Base-by-base conservation (phyloP, 2,113 vertebrate genomes). In the Rhea americana region DNA sequence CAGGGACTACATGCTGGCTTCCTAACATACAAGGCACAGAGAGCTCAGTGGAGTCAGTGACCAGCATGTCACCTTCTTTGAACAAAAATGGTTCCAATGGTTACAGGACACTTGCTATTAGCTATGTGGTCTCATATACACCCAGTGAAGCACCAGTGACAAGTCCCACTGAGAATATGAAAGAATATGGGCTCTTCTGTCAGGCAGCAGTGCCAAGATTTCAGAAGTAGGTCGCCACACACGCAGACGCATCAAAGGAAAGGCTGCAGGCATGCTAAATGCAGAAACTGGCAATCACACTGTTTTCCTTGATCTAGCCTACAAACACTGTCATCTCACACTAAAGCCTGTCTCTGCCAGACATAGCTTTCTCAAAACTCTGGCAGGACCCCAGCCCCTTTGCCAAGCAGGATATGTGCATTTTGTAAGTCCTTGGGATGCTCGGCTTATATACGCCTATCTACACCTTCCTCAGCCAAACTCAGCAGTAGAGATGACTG, bases 181-280 rank as follows among this genome's bases (percentile, higher is more conserved):
- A 96, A 96, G 94, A 95, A 81, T 88, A 86, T 20, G 65, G 85
- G 85, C 80, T 92, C 65, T 85, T 88, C 80, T 91, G 82, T 91
- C 88, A 91, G 82, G 68, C 61, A 86, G 65, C 58, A 48, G 65
- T 92, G 95, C 96, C 96, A 96, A 95, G 87, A 93, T 90, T 95
- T 93, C 91, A 91, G 93, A 96, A 96, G 92, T 95, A 95, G 93
- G 91, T 95, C 65, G 24, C 95, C 96, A 91, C 96, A 96, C 95
- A 95, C 90, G 7, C 87, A 93, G 94, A 95, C 74, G 82, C 87
- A 96, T 94, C 90, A 97, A 96, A 94, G 90, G 79, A 77, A 91
- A 93, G 83, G 20, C 91, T 95, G 89, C 74, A 95, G 87, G 83
- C 92, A 92, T 85, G 82, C 77, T 93, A 93, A 96, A 96, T 93